A percentile compares a stretch with the other conserved stretches of the same genome.
Conservation (phyloP, 2,113 vertebrate species). For the Acanthochromis polyacanthus region DNA sequence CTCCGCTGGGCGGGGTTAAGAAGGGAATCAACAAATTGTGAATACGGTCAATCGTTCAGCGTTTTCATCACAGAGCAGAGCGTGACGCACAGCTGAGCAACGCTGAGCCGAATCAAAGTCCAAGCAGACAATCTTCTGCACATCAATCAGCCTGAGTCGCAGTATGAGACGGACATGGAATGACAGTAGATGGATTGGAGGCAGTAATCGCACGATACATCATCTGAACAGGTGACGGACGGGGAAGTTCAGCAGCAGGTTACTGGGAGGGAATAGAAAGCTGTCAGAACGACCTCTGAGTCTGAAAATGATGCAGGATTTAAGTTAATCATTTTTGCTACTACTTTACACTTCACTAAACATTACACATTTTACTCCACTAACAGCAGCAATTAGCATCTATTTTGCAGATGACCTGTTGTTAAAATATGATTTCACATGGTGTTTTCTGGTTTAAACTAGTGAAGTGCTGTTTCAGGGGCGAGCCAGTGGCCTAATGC, state of each 20-base stretch:
- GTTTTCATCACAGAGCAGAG: conserved; percentile 21
- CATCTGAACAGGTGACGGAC: conserved; percentile 21
- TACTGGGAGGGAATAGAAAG: conserved; percentile 18
- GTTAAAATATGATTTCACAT: no score
- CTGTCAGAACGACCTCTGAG: background rate
- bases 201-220: conserved; percentile 28
- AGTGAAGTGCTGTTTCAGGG: no score
- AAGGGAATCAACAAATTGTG: conserved; percentile 9
- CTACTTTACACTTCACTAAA: no score
- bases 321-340: background rate
- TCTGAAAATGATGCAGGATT: accelerated
- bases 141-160: conserved; percentile 44
- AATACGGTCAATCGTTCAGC: conserved; percentile 22
- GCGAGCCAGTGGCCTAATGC: no score
- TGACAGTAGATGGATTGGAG: conserved; percentile 13
- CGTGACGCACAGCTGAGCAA: background rate
- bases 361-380: background rate
- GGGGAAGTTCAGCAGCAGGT: conserved; percentile 10
- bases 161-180: conserved; percentile 6
- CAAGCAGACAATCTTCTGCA: conserved; percentile 13
- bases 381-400: background rate
- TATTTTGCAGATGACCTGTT: no score
- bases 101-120: conserved; percentile 16
- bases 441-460: no score
- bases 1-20: conserved; percentile 2